phyloP scores from a whole-genome alignment of 2,113 vertebrate genomes.

The Thalassoma bifasciatum region DNA sequence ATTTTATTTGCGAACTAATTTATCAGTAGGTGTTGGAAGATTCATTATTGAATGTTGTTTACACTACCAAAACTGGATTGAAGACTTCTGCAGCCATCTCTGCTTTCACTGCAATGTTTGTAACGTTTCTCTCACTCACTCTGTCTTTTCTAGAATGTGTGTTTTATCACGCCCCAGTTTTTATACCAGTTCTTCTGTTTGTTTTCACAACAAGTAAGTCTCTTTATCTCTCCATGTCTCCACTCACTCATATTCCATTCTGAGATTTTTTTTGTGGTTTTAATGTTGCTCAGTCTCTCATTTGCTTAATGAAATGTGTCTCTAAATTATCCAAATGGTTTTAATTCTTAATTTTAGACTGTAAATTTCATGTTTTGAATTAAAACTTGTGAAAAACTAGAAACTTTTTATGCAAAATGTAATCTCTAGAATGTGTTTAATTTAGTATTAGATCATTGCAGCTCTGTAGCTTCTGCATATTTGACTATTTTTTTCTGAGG shows the following conservation, averaged over 20 bases:
- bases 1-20: too few species aligned
- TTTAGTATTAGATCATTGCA: background rate
- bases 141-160: constrained; percentile 95
- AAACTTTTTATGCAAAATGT: background rate
- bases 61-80: too few species aligned
- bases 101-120: constrained; percentile 3
- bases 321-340: background rate
- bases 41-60: too few species aligned
- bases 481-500: background rate
- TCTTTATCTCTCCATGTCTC: constrained; percentile 39
- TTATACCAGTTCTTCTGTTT: constrained; percentile 99
- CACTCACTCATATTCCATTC: constrained; percentile 7
- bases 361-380: background rate
- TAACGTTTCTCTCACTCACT: constrained; percentile 52
- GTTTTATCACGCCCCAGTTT: constrained; percentile 99
- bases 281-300: constrained; percentile 12
- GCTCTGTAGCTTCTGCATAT: too few species aligned
- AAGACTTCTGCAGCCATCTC: background rate
- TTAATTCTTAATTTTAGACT: background rate
- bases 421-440: background rate
- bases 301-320: background rate
- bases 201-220: constrained; percentile 99
- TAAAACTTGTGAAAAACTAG: background rate
- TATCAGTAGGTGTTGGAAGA: too few species aligned
- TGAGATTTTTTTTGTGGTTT: constrained; percentile 16